Evolutionary conservation across 2,797 vertebrate genomes (phyloP).

Genomic region (Phataginus tricuspis): DNA sequence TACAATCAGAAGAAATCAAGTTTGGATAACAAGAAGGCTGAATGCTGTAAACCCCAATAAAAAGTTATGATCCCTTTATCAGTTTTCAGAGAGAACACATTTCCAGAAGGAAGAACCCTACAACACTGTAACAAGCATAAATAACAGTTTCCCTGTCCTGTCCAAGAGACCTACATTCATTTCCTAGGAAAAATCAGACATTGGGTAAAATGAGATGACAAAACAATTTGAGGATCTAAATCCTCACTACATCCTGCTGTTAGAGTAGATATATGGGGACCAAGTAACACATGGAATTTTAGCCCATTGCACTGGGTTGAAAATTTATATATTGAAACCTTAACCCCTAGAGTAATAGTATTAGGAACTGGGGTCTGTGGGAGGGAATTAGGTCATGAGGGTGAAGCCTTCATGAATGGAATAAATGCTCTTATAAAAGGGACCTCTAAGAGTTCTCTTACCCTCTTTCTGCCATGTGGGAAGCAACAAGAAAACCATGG

Average conservation of each 20-base stretch:
- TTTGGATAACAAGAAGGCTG: neutral
- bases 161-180: neutral
- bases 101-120: neutral
- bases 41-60: neutral
- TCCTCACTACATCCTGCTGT: neutral
- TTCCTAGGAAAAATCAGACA: neutral
- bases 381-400: neutral
- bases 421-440: neutral
- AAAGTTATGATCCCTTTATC: neutral
- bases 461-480: neutral
- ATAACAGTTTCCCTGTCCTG: neutral
- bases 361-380: neutral
- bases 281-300: neutral
- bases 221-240: neutral
- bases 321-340: neutral
- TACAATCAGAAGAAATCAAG: neutral
- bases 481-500: neutral
- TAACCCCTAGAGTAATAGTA: neutral
- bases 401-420: neutral
- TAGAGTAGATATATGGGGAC: neutral
- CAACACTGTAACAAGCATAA: neutral
- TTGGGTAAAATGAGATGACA: neutral
- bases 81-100: neutral
- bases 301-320: neutral
- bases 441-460: neutral